A percentile compares a stretch with the other conserved stretches of the same genome.
Conservation (phyloP, 2,113 vertebrate species). For the Grus americana region DNA sequence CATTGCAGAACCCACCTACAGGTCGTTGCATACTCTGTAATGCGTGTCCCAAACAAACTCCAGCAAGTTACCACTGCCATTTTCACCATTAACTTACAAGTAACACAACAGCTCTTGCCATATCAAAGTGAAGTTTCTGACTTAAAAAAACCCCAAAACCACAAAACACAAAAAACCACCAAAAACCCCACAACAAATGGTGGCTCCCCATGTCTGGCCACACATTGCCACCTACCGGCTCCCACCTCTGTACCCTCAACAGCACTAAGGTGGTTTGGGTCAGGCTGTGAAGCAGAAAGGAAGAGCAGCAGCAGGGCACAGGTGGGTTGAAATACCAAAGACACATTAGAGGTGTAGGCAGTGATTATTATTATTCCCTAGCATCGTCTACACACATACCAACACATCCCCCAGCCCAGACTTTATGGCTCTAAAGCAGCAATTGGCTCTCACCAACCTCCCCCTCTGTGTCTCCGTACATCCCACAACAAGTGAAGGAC, state of each 20-base stretch:
- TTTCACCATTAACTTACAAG: neutral
- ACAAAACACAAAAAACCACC: neutral
- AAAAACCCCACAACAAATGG: accelerated
- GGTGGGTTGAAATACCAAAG: no score
- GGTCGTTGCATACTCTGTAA: accelerated
- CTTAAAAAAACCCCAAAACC: neutral
- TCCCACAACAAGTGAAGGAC: accelerated
- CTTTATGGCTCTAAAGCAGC: neutral
- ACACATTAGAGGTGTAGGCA: neutral
- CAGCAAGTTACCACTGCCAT: neutral
- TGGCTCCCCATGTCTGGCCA: neutral
- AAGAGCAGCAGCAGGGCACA: neutral
- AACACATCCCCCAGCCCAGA: neutral
- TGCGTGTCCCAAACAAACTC: neutral
- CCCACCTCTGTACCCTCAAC: neutral
- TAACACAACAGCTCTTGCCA: neutral
- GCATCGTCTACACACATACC: accelerated
- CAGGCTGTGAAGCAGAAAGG: neutral
- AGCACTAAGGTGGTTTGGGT: neutral
- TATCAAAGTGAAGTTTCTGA: neutral
- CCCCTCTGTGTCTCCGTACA: accelerated
- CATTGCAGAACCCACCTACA: neutral
- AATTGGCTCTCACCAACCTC: neutral
- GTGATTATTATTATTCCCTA: no score
- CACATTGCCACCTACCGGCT: slow-evolving; percentile 48